Base-by-base conservation (phyloP, 2,797 vertebrate genomes). In the Sebastes dallii region DNA sequence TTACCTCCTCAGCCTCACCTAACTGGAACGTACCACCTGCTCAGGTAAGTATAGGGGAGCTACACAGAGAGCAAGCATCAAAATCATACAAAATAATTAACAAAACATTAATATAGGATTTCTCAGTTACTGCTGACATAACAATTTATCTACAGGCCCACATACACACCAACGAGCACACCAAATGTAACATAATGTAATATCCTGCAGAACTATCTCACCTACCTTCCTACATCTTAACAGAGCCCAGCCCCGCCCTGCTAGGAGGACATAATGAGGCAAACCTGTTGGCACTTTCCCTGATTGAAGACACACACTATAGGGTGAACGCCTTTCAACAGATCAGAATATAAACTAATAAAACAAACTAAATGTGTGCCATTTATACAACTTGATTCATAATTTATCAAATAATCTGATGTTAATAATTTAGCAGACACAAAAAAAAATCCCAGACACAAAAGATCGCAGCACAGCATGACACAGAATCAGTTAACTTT, bases 341-440 rank as follows among this genome's bases (percentile, higher is more conserved):
- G 29, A 32, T n/a, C 0, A 27, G 8, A n/a, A 62, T 42, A 42
- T 42, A 1, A 42, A 42, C 0, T 0, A 42, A 16, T 34, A 34
- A 65, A 65, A 39, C 22, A 39, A 61, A 61, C 3, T n/a, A 34
- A 34, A 32, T 30, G 0, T 39, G n/a, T 20, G 7, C 14, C 14
- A 64, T 9, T 7, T 16, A 25, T 39, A 13, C 32, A 5, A 3
- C n/a, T 39, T 64, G 7, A 39, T 39, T 64, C 1, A 64, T 16
- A 36, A 24, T 36, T 8, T 24, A 14, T 64, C 1, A 61, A 32
- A 61, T 32, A 61, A 61, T 32, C 59, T 61, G 29, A 61, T 32
- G 42, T 46, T 46, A 18, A 46, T 46, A 46, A 46, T 46, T 46
- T 0, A 46, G 42, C 0, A 46, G 42, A 46, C 1, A 46, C 42